Evolutionary conservation across 2,888 invertebrate species (phyloP), one percentile per base, ranked within the genome.

Genomic region (Escarpia spicata): DNA sequence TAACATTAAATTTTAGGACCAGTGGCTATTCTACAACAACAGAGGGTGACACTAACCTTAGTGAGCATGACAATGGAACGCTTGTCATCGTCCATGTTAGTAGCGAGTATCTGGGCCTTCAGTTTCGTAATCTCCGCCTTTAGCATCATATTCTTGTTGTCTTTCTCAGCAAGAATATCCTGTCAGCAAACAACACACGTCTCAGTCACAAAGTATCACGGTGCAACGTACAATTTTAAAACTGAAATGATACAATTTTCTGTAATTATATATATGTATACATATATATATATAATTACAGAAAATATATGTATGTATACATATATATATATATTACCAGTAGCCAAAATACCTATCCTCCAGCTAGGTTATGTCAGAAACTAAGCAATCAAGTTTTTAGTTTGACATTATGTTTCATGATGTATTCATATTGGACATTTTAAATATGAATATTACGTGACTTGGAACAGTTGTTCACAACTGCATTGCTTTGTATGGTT

Each of bases 121-220:
- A 97, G 95, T 43, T 91, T 90, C 43, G 92, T 26, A 6, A 93
- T 89, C 93, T 97, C 97, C 89, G 97, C 96, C 93, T 97, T 97
- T n/a, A 98, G 96, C 43, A 97, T 97, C 93, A 97, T 97, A 93
- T 98, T 97, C 96, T 98, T 97, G 2, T 97, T 96, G 95, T 98
- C 98, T 96, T 98, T 98, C 91, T 97, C 97, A 93, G 97, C 97
- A 91, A 98, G 94, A n/a, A 96, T 94, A 75, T 94, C 94, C 96
- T 96, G 93, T 8, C 93, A 94, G 92, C 44, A 91, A 91, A 92
- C 91, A 75, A 19, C 75, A 75, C 26, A 75, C 26, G 9, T 75
- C 2, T 75, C 75, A 26, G 19, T 75, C 75, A 75, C 75, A n/a
- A 26, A 26, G 19, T 26, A 1, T 75, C 12, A 6, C 19, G 19